Evolutionary conservation across 2,797 vertebrate genomes (phyloP), one percentile per base, ranked within the genome.

Genomic region (Oreochromis grahami): DNA sequence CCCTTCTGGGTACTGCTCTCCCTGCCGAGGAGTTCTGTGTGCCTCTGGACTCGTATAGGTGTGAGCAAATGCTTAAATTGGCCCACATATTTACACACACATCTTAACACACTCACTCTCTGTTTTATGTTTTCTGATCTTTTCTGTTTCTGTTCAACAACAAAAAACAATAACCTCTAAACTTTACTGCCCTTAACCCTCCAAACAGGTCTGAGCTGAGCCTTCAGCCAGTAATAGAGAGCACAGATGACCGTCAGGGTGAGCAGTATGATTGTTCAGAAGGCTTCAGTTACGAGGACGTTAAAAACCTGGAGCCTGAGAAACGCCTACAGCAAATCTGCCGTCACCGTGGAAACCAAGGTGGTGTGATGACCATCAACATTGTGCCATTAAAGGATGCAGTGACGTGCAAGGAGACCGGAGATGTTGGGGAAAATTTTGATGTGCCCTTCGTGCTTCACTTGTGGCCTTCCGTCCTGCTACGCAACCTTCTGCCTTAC

Each of bases 1-100:
- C 84, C 7, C 97, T 93, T 91, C 94, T 99, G 91, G 99, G 99
- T 77, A 96, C 84, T 70, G 97, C 98, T 85, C 94, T 92, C 38
- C 97, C 98, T 68, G 95, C 90, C 53, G 96, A 97, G 89, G 98
- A 99, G 90, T 99, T 98, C 95, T 99, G 97, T 92, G 95, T 99
- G 63, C 98, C 98, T 10, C 93, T 99, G 90, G 95, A 97, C 65
- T 98, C 97, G 7, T 99, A 99, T 91, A 97, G 98, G 99, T 99
- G n/a, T 88, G 48, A 0, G 9, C 14, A 86, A 78, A 78, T 51
- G 55, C 56, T 50, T 15, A 8, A 52, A 63, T 50, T 76, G 26
- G 8, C n/a, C 55, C 43, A 45, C 8, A 78, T 24, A 78, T 36
- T 4, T 55, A 13, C 14, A 12, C n/a, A 52, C 58, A 60, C 8